phyloP scores from a whole-genome alignment of 92 coral and sea anemone genomes.

The Micromussa lordhowensis region DNA sequence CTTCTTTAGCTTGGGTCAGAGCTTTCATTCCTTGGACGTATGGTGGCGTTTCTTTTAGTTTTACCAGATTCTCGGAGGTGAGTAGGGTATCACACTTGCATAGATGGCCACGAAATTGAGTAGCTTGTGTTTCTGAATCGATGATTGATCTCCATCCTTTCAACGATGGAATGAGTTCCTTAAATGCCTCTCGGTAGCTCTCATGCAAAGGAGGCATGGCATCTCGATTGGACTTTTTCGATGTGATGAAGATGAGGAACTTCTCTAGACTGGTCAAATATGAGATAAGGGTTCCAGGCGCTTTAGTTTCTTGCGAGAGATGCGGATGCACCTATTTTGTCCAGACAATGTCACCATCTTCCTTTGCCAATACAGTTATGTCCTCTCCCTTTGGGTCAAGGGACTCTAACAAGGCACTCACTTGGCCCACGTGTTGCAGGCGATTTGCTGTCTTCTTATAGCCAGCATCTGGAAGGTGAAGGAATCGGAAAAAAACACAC shows the following conservation, averaged over 20 bases:
- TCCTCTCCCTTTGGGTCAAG: neutral
- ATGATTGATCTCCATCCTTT: constrained; percentile 1
- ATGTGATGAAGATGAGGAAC: neutral
- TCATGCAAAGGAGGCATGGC: neutral
- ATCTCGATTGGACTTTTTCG: neutral
- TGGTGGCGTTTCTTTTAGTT: neutral
- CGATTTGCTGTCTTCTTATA: neutral
- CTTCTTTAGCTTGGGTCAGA: neutral
- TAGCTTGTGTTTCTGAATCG: neutral
- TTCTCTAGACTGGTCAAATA: constrained; percentile 5
- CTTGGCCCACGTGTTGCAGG: constrained; percentile 1
- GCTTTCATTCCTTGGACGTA: neutral
- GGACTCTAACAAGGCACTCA: neutral
- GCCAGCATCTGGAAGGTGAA: constrained; percentile 1
- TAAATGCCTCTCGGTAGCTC: neutral
- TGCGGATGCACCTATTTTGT: neutral
- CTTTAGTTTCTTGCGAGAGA: neutral
- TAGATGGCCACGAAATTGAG: neutral
- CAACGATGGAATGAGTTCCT: neutral
- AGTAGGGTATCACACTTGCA: neutral
- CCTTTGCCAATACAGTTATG: neutral
- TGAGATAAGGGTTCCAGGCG: neutral
- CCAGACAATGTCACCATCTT: neutral
- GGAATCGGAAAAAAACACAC: neutral
- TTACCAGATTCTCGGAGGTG: neutral